Evolutionary conservation across 2,888 invertebrate genomes (phyloP), one percentile per base, ranked within the genome.

Genomic region (Podabrus alpinus): DNA sequence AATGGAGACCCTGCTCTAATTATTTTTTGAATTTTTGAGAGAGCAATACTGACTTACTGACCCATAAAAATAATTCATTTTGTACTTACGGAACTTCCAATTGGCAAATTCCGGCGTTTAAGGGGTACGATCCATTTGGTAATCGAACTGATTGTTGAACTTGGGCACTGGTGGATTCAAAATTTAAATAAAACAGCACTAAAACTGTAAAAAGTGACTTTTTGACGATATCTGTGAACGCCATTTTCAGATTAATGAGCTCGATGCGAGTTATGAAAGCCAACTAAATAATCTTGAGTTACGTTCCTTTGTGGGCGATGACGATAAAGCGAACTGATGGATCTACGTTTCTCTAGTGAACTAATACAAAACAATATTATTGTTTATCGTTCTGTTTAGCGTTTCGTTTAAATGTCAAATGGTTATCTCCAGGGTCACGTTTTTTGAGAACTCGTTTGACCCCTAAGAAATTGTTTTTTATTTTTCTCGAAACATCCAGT

Each of bases 71-170:
- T 67, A 77, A 68, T 62, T 17, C 15, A 68, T 69, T 67, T 72
- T 15, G 64, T 83, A 91, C 92, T 91, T 86, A 93, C 92, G 91
- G 92, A 2, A 92, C 90, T 89, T 92, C 91, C 59, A 90, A 88
- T 78, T 89, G 90, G 82, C 92, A 93, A 4, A 92, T 89, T 71
- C 92, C 92, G 66, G 84, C 67, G 19, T 60, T 69, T 17, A 29
- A 21, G 5, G 74, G 71, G 19, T 61, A 15, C 11, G 73, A 61
- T 21, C 59, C 24, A 61, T 70, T 73, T 5, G 69, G 72, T 15
- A 66, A 67, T 0, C 59, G 64, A 66, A 62, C 66, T 9, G 21
- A 19, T 5, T n/a, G 24, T 5, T n/a, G 24, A 29, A 71, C 60
- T 17, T 45, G 24, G 15, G 59, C 67, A 25, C 16, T 25, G n/a